Evolutionary conservation across 2,888 invertebrate species (phyloP), one percentile per base, ranked within the genome.

Genomic region (Plagiodera versicolora): DNA sequence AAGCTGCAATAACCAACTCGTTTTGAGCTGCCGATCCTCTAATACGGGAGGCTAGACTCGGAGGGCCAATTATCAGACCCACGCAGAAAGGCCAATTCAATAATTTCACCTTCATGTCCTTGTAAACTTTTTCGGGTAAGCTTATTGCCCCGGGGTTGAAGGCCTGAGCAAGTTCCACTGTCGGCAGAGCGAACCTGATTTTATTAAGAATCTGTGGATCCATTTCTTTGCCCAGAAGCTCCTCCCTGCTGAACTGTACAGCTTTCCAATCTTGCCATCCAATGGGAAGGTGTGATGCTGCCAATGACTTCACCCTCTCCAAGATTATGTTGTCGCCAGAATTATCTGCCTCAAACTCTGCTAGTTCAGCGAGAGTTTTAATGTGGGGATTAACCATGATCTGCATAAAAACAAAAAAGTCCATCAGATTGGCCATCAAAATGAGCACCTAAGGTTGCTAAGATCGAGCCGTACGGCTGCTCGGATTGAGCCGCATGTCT

Each of bases 151-250:
- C 55, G 11, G 69, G 68, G 2, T 60, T 60, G 20, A 72, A 72
- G 1, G 71, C 70, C 35, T 45, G 62, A 6, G 60, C 66, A 35
- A 72, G 19, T 1, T 48, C 70, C 0, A 69, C 68, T 9, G 67
- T 73, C 2, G 68, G 72, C 2, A 71, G 53, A 0, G 68, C 71
- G 48, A 70, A 72, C 24, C 70, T 63, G 1, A 72, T 47, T 59
- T 70, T 72, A 35, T 68, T 70, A n/a, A 72, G 47, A 1, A 69
- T 57, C 28, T 69, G 68, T 8, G 69, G 63, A 50, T 67, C 67
- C 2, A 60, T 16, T 1, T 60, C 45, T 5, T 54, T 58, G 4
- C 65, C 68, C 11, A 68, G 32, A 10, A 70, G 10, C 1, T 63
- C 64, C 1, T 63, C 59, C 48, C 51, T 66, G 3, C 55, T 30